Percentiles rank a stretch among this genome's conserved stretches.
Evolutionary conservation across 2,888 invertebrate genomes (phyloP).

Genomic region (Drosophila pseudotakahashii): DNA sequence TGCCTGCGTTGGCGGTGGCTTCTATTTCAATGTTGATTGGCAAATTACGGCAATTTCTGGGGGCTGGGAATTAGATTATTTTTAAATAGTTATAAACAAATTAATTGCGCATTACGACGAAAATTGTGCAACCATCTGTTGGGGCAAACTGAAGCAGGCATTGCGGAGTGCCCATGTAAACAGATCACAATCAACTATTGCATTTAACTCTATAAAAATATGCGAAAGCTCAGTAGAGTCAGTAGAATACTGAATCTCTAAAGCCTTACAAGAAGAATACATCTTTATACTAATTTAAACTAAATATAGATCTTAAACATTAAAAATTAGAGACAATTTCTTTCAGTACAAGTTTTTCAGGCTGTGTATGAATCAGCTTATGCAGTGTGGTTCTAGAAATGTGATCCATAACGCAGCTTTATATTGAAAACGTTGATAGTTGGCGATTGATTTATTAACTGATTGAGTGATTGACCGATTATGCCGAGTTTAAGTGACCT

Average conservation of each 20-base stretch:
- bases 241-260: too few relatives aligned
- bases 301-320: too few relatives aligned
- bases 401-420: neutral
- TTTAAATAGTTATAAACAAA: slow-evolving; percentile 75
- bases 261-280: too few relatives aligned
- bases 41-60: slow-evolving; percentile 77
- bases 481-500: slow-evolving; percentile 7
- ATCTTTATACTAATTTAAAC: too few relatives aligned
- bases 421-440: neutral
- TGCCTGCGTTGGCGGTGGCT: slow-evolving; percentile 45
- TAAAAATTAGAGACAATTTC: too few relatives aligned
- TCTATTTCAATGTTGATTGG: slow-evolving; percentile 78
- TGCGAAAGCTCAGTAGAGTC: too few relatives aligned
- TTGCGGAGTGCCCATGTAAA: neutral
- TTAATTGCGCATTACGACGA: slow-evolving; percentile 65
- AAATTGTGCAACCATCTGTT: slow-evolving; percentile 20
- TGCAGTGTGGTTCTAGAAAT: neutral
- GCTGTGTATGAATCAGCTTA: neutral
- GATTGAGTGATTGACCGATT: slow-evolving; percentile 32
- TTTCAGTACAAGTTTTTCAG: too few relatives aligned
- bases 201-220: neutral
- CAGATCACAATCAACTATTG: neutral
- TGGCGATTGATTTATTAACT: slow-evolving; percentile 1
- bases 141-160: neutral
- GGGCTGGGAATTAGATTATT: slow-evolving; percentile 74